Evolutionary conservation across 2,113 vertebrate genomes (phyloP), one percentile per base, ranked within the genome.

Genomic region (Dipodomys ordii): DNA sequence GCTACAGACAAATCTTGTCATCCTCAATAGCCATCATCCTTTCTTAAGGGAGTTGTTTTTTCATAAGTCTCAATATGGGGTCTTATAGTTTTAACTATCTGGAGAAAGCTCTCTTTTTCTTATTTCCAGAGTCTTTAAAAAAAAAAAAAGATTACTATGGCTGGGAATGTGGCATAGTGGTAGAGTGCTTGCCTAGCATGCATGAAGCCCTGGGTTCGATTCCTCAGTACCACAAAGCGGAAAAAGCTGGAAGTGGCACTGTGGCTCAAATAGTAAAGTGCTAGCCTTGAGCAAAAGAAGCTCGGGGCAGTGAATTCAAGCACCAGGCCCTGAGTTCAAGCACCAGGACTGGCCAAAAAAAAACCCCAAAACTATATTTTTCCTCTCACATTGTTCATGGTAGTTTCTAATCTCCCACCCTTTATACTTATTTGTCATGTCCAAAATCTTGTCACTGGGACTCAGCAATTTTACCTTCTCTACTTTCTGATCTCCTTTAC

Each of bases 51-150:
- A 68, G 77, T 35, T 90, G 4, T 69, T 93, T 93, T 49, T 94
- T 92, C 69, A 49, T 44, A 85, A 32, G 44, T 49, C 7, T 93
- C 8, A 69, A 39, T 39, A 69, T 68, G 84, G 53, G n/a, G 28
- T 81, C 89, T 69, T 81, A 57, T 92, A 67, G 46, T 74, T 85
- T 85, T 93, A 90, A 92, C 28, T 77, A 60, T 68, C 49, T 81
- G 28, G 68, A 35, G 65, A 93, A 92, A 84, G 3, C 7, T 12
- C 13, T 81, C 20, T 91, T 82, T 65, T 89, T 73, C 23, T 90
- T 73, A 57, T 57, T 57, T 57, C 15, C 15, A 57, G 53, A 57
- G 12, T 57, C 53, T 57, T 57, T 57, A 57, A 57, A 57, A 57
- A 57, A 57, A 57, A 11, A 39, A 39, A 39, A 39, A 39, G 49